Evolutionary conservation across 2,797 vertebrate genomes (phyloP).

Genomic region (Peromyscus nudipes): DNA sequence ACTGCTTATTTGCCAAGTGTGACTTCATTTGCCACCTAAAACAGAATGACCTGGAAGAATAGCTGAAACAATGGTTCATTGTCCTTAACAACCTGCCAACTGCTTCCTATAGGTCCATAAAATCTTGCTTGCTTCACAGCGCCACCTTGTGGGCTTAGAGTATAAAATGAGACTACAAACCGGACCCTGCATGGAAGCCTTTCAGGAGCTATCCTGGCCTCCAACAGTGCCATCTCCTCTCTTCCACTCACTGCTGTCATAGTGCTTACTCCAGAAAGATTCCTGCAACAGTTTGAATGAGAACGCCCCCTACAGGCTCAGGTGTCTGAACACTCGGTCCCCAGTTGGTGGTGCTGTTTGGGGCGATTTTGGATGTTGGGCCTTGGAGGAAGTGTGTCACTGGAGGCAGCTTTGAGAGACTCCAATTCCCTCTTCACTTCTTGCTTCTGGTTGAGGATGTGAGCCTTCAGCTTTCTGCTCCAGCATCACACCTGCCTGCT

Average conservation of each 20-base stretch:
- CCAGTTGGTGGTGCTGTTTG: background rate
- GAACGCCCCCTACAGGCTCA: accelerated
- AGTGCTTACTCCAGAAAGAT: background rate
- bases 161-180: background rate
- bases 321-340: background rate
- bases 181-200: background rate
- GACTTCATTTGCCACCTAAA: background rate
- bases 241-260: background rate
- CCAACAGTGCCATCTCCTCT: background rate
- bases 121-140: background rate
- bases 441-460: background rate
- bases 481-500: background rate
- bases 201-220: background rate
- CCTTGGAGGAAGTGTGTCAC: no score
- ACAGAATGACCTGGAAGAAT: background rate
- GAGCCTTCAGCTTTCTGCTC: background rate
- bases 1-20: background rate
- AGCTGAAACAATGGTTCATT: no score
- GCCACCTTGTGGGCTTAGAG: background rate
- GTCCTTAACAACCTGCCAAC: background rate
- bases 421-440: background rate
- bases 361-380: background rate
- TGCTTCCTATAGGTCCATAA: background rate
- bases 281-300: background rate
- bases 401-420: background rate